Evolutionary conservation across 37 sponge, comb jelly and placozoan genomes (phyloP).

Genomic region (Aplysina aerophoba): DNA sequence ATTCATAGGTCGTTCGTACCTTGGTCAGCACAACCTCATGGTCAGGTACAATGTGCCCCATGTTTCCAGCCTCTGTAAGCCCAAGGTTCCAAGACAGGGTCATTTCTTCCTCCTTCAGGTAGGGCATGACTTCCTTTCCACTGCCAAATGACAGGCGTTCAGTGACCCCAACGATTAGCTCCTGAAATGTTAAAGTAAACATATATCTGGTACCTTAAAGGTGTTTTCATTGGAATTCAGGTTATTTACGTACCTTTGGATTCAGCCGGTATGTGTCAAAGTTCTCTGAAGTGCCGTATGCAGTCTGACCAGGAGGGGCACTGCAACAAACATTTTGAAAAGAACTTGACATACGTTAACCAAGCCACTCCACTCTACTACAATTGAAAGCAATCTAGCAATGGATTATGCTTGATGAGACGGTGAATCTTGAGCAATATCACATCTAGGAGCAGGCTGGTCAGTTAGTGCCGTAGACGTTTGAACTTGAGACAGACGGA

Average conservation of each 20-base stretch:
- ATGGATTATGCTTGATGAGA: too few species aligned
- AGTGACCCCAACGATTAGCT: slow-evolving; percentile 57
- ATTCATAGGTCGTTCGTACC: background rate
- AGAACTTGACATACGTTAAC: too few species aligned
- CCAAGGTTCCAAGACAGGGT: slow-evolving; percentile 21
- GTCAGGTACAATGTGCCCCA: slow-evolving; percentile 60
- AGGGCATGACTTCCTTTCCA: slow-evolving; percentile 65
- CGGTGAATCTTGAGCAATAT: too few species aligned
- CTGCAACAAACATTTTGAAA: background rate
- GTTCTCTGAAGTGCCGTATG: slow-evolving; percentile 31
- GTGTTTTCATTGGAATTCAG: background rate
- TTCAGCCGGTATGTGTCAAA: slow-evolving; percentile 45
- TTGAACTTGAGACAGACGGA: too few species aligned
- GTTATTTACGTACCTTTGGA: slow-evolving; percentile 36
- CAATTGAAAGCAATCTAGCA: too few species aligned
- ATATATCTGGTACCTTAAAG: background rate
- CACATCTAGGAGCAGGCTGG: too few species aligned
- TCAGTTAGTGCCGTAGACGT: too few species aligned
- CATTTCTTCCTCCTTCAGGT: slow-evolving; percentile 36
- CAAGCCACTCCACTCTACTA: too few species aligned
- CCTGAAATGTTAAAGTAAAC: slow-evolving; percentile 30
- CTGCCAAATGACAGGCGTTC: slow-evolving; percentile 57
- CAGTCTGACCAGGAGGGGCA: background rate
- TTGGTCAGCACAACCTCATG: slow-evolving; percentile 25
- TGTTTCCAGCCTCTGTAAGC: slow-evolving; percentile 53